A percentile compares a stretch with the other conserved stretches of the same genome.
These are phyloP conservation scores for Therioaphis trifolii DNA, from an alignment of 2,888 invertebrate species.

Conservation along the genomic window DNA sequence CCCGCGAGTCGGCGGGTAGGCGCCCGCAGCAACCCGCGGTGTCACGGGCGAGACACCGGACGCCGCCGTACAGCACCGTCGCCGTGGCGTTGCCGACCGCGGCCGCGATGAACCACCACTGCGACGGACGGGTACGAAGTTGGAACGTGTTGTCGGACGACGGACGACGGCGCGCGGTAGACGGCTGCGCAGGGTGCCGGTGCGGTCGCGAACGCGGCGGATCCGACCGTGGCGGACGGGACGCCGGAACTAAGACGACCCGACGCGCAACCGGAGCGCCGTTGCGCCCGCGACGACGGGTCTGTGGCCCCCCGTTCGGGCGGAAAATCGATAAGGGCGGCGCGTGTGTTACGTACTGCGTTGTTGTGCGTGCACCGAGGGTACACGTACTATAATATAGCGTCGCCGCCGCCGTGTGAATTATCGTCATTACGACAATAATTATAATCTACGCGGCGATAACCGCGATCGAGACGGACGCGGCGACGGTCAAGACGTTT, in stretches of 20 bases:
- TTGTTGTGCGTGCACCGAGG: too few relatives aligned
- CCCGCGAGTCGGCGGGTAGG: too few relatives aligned
- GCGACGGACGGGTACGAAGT: too few relatives aligned
- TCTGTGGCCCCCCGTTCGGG: slow-evolving; percentile 46
- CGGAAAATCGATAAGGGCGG: slow-evolving; percentile 60
- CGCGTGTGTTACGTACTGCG: neutral
- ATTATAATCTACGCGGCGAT: too few relatives aligned
- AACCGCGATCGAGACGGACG: neutral
- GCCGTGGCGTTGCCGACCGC: too few relatives aligned
- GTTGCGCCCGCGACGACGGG: neutral
- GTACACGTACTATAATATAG: neutral
- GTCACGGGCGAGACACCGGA: too few relatives aligned
- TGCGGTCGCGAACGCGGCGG: neutral
- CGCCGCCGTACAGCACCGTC: too few relatives aligned
- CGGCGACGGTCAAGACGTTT: neutral
- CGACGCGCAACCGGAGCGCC: slow-evolving; percentile 35
- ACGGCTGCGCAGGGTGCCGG: too few relatives aligned
- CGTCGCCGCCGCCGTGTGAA: neutral
- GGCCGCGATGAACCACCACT: too few relatives aligned
- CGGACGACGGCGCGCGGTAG: neutral
- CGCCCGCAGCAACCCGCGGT: too few relatives aligned
- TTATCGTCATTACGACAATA: too few relatives aligned
- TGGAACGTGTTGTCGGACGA: too few relatives aligned
- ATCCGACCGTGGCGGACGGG: slow-evolving; percentile 36
- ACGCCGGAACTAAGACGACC: slow-evolving; percentile 40